Evolutionary conservation across 2,113 vertebrate genomes (phyloP), one percentile per base, ranked within the genome.

Genomic region (Recurvirostra avosetta): DNA sequence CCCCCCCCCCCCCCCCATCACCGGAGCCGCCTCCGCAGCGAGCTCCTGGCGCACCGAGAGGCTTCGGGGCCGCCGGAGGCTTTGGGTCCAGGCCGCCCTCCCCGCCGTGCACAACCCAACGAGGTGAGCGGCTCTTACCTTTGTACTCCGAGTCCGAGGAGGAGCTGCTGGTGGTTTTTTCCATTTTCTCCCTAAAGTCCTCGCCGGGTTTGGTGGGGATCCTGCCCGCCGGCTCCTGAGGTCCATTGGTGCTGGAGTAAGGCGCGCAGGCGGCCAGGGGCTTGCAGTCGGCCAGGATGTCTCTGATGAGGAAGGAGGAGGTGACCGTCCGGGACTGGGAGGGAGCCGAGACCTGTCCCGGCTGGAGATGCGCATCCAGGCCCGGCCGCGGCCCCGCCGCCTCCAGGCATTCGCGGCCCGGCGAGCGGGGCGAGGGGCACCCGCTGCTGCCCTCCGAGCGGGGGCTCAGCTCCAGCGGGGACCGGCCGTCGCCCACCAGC

Each of bases 221-320:
- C 88, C 99, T 98, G 62, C 96, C 96, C 80, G 98, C 98, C 17
- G 98, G 96, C 97, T 99, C 99, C 65, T 99, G 96, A 94, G 96
- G 99, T 55, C 99, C 99, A 95, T 99, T 99, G 92, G 98, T 99
- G 96, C 99, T 99, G 70, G 99, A 99, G 90, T 99, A 99, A 32
- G 99, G 99, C 5, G 99, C 99, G 84, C 99, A 99, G 93, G 99
- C 99, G 15, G 99, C 99, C 77, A 99, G 97, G 6, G 99, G 99
- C 73, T 99, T 99, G 97, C 99, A 99, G 97, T 99, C 99, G 63
- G 99, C 99, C 63, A 99, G 98, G 94, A 99, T 99, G 97, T 99
- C 99, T 98, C 99, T 98, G 98, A 99, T 99, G 91, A 99, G 98
- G 98, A 99, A 99, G 84, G 99, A 99, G 68, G 99, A 99, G 96